Base-by-base conservation (phyloP, 2,888 invertebrate genomes). In the Drosophila mercatorum region DNA sequence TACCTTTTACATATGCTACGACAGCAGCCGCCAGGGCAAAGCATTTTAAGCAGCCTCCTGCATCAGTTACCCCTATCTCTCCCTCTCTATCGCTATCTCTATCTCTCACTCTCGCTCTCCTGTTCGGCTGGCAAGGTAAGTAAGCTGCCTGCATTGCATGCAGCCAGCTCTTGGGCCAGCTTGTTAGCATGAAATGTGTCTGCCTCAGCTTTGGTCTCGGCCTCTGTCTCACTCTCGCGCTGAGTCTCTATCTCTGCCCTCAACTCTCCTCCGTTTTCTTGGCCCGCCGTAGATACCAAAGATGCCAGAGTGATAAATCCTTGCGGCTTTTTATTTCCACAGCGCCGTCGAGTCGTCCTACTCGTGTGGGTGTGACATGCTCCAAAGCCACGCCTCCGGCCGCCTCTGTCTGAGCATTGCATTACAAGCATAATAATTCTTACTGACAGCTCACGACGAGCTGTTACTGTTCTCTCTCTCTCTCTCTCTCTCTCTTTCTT, bases 131-230 rank as follows among this genome's bases (percentile, higher is more conserved):
- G 52, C 14, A 62, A 75, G 88, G 88, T 88, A 85, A 81, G 87
- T 79, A 81, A 78, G 82, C 81, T 79, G 72, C 84, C 71, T 88
- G 78, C 62, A 71, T 55, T 53, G 58, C 66, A 66, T 47, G 47
- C 38, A 22, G 64, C 43, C 49, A 46, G 43, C 55, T 55, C 46
- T 55, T 49, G 69, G 62, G 53, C 67, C 63, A 78, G 88, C 86
- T 86, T 86, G 86, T 86, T 86, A 86, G 90, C 90, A 86, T 86
- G 88, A 85, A 85, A 89, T 86, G 88, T 85, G 85, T 84, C 82
- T 83, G 75, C 64, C 49, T 64, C 53, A 46, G 57, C 51, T 34
- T 28, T 51, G 44, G 58, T 26, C 31, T 36, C 41, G 11, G 17
- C 14, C 73, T 40, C 7, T 5, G 6, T 43, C 26, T 43, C 17